Evolutionary conservation across 2,888 invertebrate genomes (phyloP), one percentile per base, ranked within the genome.

Genomic region (Lasioglossum calceatum): DNA sequence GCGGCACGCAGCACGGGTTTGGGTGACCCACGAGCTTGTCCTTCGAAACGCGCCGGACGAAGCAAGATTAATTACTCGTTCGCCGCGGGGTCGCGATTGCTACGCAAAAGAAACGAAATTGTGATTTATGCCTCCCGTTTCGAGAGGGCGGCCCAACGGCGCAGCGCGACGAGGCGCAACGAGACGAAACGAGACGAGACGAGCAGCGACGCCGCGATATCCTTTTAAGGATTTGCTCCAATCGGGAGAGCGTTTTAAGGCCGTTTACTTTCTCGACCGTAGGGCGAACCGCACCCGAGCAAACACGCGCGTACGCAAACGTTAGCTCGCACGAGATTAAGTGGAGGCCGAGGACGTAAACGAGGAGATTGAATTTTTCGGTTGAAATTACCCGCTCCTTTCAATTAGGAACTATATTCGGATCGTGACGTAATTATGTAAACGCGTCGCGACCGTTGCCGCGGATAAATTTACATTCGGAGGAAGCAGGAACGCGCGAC

Each of bases 331-430:
- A 2, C 14, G 61, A 14, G 14, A 27, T 14, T 27, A 27, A n/a
- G 61, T 14, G 61, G 8, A 61, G 54, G 36, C 44, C 79, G 84
- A 76, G 89, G 87, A 89, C 81, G 84, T 81, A 79, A 85, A 83
- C 86, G 88, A 64, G 27, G 1, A 61, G 61, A 61, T 27, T 12
- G 61, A 61, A 61, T 61, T 61, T 14, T 61, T 27, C 27, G 2
- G 16, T 1, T 12, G 61, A 61, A 61, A 61, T 61, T 27, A 54
- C 7, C 54, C 54, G 23, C 54, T 54, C 54, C 54, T 23, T 23
- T 54, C 54, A 54, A 54, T 54, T 54, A 54, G 54, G 0, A 10
- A 54, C 54, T 54, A 54, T 10, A 23, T 54, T 54, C 19, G 54
- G 54, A n/a, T 23, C 54, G 54, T 54, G 54, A 54, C 54, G 23